Evolutionary conservation across 2,797 vertebrate species (phyloP).

Genomic region (Hapalemur alaotrensis): DNA sequence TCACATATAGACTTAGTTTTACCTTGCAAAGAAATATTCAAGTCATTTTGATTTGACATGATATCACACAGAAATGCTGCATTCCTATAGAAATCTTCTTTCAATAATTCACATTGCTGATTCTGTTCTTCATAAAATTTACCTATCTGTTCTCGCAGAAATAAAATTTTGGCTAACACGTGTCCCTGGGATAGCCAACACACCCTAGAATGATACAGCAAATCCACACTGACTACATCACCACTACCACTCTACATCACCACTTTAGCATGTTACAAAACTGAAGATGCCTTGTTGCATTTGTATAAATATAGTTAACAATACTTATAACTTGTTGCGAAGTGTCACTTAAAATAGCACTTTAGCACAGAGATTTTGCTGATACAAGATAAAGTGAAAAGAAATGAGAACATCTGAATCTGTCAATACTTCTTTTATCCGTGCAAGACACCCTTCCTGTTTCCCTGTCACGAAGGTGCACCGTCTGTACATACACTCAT

Average conservation of each 20-base stretch:
- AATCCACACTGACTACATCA: background rate
- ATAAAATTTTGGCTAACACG: background rate
- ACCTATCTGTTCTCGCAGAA: background rate
- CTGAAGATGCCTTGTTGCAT: fast-evolving
- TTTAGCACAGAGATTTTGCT: background rate
- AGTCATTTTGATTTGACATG: background rate
- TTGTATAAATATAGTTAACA: background rate
- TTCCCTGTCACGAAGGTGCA: no score
- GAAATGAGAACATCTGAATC: background rate
- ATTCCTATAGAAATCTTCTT: background rate
- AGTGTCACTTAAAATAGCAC: background rate
- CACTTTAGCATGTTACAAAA: no score
- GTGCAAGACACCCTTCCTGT: no score
- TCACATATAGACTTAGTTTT: no score
- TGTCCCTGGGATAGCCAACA: background rate
- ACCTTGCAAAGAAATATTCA: no score
- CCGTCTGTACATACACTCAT: no score
- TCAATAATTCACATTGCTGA: background rate
- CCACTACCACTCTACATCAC: background rate
- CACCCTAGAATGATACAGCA: background rate
- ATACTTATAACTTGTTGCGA: background rate
- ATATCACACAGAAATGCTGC: background rate
- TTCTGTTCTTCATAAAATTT: background rate
- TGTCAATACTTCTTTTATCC: background rate
- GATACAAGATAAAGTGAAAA: background rate